Base-by-base conservation (phyloP, 2,113 vertebrate genomes). In the Neomonachus schauinslandi region DNA sequence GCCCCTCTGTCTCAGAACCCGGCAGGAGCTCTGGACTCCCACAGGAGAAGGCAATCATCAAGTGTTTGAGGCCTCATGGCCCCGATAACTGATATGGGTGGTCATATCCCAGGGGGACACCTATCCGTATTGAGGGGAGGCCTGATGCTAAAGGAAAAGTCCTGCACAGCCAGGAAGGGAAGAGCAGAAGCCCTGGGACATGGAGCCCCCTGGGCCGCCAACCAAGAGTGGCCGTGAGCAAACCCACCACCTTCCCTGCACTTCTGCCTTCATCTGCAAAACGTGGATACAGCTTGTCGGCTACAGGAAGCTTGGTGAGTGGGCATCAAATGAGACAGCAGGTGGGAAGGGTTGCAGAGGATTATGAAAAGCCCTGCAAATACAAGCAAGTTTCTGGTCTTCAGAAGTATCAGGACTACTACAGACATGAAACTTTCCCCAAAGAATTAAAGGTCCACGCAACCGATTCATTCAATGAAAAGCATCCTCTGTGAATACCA, bases 161-260 rank as follows among this genome's bases (percentile, higher is more conserved):
- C 42, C n/a, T 18, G 7, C 36, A 53, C 61, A n/a, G 10, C 22
- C 42, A 72, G 74, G 33, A 77, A 53, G 18, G 21, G 7, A n/a
- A 26, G 18, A 84, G 74, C 5, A 22, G 36, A 36, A 2, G 31
- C 49, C 21, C 9, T 1, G 61, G 61, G 39, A 0, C 18, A n/a
- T 4, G 12, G 53, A 80, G 39, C 21, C 7, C 1, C 3, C 4
- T 15, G 7, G 46, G 31, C 69, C 18, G 15, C 28, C n/a, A 8
- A 12, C n/a, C 3, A 36, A 46, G 21, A 42, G 49, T 19, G 2
- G 71, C 21, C 33, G 46, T 42, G 57, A 63, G 77, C 33, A 42
- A 57, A 49, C 55, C 55, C 53, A 18, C 49, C 21, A 3, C 12
- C 65, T 53, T 28, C 5, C 0, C 9, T 1, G 22, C 0, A 7